Base-by-base conservation (phyloP, 2,113 vertebrate species). In the Aix galericulata region DNA sequence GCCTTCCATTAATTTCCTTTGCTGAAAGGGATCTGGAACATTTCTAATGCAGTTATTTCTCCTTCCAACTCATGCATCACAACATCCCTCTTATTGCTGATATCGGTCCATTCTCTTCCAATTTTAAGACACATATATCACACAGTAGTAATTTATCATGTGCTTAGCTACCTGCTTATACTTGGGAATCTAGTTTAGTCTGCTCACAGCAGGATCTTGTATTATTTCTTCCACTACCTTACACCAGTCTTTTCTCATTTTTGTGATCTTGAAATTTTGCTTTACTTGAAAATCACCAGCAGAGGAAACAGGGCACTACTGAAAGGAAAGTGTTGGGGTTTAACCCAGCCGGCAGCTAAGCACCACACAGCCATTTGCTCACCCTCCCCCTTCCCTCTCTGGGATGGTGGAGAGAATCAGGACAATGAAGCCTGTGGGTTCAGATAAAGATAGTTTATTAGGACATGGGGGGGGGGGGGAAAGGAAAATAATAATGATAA, bases 1-100 rank as follows among this genome's bases (percentile, higher is more conserved):
- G 29, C 69, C 13, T 88, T 87, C 48, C 89, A 82, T 94, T 94
- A 86, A 95, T 96, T 94, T 86, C 88, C 22, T 59, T 59, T 55
- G 52, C 69, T 90, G 93, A 86, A 89, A 94, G 44, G 38, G 63
- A 69, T 77, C 59, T 86, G 76, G 50, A 93, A 96, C 31, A 53
- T 86, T 93, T 86, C 82, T 96, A 92, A 94, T 83, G 68, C 44
- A 67, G 52, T 82, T 94, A 80, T 67, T 91, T 89, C 46, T 79
- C 58, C 20, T 89, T 92, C 58, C 66, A 82, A 27, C 84, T 78
- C 31, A 6, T 82, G 73, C 27, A 91, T 95, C 63, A n/a, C 71
- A 59, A 34, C n/a, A 53, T 27, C 29, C 36, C 26, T 86, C 60
- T 67, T 77, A 79, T 25, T 75, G 55, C 52, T 87, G 32, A 7